These are phyloP conservation scores for Eueremaeus valkanovi DNA, from an alignment of 2,888 invertebrate species.

Conservation along the genomic window DNA sequence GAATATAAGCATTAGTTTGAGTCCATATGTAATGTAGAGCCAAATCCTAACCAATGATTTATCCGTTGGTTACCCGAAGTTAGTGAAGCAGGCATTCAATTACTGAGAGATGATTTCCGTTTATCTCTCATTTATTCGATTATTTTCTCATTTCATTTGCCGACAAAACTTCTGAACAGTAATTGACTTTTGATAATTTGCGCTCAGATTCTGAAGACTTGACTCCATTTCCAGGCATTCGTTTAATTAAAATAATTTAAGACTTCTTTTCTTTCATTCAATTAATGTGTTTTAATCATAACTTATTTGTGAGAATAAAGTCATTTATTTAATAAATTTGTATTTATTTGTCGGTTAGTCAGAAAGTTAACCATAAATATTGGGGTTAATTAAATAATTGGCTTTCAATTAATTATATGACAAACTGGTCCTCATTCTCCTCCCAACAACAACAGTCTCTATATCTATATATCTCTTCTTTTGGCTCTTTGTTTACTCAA, in stretches of 20 bases:
- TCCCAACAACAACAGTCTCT: not conserved
- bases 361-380: not conserved
- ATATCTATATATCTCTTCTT: not conserved
- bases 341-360: too few relatives aligned
- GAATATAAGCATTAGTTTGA: too few relatives aligned
- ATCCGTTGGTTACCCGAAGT: not conserved
- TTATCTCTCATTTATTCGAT: conserved; percentile 15
- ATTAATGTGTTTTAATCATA: not conserved
- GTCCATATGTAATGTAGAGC: not conserved
- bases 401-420: not conserved
- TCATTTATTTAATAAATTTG: not conserved
- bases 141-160: conserved; percentile 17
- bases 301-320: not conserved
- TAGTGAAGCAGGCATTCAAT: not conserved
- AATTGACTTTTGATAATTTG: conserved; percentile 1
- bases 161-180: not conserved
- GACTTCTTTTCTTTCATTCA: not conserved
- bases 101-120: not conserved
- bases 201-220: not conserved
- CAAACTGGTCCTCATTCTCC: not conserved
- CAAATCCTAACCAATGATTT: not conserved
- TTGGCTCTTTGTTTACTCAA: not conserved
- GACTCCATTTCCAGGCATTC: too few relatives aligned
- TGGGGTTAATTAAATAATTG: not conserved
- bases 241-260: too few relatives aligned